Percentiles rank a stretch among this genome's conserved stretches.
Conservation (phyloP, 2,888 invertebrate species). For the Dynastes tityus region DNA sequence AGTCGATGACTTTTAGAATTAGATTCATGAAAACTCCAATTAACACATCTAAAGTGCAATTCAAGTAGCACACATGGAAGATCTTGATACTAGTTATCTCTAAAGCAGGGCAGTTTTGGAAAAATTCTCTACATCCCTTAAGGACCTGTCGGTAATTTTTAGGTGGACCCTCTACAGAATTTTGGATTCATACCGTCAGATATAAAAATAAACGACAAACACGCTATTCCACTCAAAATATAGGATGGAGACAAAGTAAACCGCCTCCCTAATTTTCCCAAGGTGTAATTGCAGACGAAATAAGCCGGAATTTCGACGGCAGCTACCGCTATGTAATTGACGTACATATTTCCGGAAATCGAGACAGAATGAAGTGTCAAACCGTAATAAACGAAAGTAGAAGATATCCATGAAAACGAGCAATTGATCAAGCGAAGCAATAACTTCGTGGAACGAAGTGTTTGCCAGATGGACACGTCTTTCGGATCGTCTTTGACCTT, state of each 20-base stretch:
- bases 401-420: slow-evolving; percentile 83
- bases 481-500: slow-evolving; percentile 50
- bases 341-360: slow-evolving; percentile 81
- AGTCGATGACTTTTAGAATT: too few species aligned
- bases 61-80: too few species aligned
- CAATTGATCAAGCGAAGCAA: slow-evolving; percentile 75
- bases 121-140: too few species aligned
- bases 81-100: too few species aligned
- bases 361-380: slow-evolving; percentile 83
- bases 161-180: too few species aligned
- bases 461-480: slow-evolving; percentile 64
- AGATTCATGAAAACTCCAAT: too few species aligned
- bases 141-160: too few species aligned
- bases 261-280: slow-evolving; percentile 78
- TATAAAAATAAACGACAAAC: slow-evolving; percentile 74
- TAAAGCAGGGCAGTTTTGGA: background rate
- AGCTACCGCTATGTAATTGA: slow-evolving; percentile 80
- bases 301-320: slow-evolving; percentile 82
- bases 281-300: slow-evolving; percentile 75
- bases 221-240: slow-evolving; percentile 75
- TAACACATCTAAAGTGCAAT: too few species aligned
- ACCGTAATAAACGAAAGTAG: slow-evolving; percentile 85
- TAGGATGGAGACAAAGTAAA: slow-evolving; percentile 77
- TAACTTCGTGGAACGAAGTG: slow-evolving; percentile 73
- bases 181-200: slow-evolving; percentile 62